phyloP scores from a whole-genome alignment of 2,113 vertebrate species.

The Rhinoderma darwinii region DNA sequence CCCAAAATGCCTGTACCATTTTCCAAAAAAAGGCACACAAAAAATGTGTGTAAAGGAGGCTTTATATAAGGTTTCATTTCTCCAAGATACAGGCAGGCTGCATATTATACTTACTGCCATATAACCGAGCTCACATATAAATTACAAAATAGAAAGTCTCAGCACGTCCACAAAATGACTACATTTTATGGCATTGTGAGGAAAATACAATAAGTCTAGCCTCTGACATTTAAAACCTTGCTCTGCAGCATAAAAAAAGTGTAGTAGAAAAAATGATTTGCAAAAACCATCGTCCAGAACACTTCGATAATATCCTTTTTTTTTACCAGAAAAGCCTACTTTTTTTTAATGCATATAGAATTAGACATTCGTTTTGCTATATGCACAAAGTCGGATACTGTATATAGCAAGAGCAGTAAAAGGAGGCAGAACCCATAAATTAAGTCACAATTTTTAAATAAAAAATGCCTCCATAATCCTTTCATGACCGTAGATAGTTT shows the following conservation, averaged over 20 bases:
- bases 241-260: conserved; percentile 1
- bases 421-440: no score
- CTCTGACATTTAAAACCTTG: conserved; percentile 26
- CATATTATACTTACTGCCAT: not conserved
- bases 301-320: no score
- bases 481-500: no score
- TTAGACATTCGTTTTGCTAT: no score
- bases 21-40: not conserved
- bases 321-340: not conserved
- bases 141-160: conserved; percentile 13
- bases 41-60: no score
- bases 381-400: no score
- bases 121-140: conserved; percentile 56
- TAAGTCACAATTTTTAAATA: no score
- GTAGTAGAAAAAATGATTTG: not conserved
- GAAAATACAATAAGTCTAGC: conserved; percentile 42
- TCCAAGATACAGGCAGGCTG: not conserved
- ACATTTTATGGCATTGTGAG: conserved; percentile 7
- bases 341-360: no score
- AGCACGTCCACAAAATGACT: not conserved
- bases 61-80: not conserved
- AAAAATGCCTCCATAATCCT: no score
- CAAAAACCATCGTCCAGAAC: not conserved
- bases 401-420: no score
- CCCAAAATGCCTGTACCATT: not conserved